Evolutionary conservation across 2,113 vertebrate genomes (phyloP).

Genomic region (Bubo bubo): DNA sequence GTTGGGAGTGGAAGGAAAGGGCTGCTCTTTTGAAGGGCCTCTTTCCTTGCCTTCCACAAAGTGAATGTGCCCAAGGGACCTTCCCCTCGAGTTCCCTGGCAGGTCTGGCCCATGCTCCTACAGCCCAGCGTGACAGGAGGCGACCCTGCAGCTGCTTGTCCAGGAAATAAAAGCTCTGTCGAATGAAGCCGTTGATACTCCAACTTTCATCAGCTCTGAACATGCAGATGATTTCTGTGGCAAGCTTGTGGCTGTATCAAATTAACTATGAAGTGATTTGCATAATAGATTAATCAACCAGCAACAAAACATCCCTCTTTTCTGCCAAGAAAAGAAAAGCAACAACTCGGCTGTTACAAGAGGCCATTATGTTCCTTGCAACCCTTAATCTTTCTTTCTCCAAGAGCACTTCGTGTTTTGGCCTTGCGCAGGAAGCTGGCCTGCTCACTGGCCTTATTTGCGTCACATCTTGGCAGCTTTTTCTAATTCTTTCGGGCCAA

Average conservation of each 20-base stretch:
- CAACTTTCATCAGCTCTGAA: neutral
- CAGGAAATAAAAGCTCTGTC: neutral
- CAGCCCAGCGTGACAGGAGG: neutral
- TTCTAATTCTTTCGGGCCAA: slow-evolving; percentile 31
- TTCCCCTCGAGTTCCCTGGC: neutral
- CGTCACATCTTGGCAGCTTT: slow-evolving; percentile 49
- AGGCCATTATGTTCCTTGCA: slow-evolving; percentile 55
- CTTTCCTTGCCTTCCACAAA: neutral
- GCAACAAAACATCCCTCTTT: slow-evolving; percentile 31
- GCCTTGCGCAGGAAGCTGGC: slow-evolving; percentile 39
- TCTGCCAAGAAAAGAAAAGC: slow-evolving; percentile 49
- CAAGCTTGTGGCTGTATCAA: slow-evolving; percentile 28
- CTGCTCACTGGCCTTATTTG: neutral
- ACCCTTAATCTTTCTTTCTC: slow-evolving; percentile 43
- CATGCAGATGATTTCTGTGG: neutral
- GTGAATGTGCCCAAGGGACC: neutral
- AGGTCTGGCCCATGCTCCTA: neutral
- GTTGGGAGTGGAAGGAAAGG: neutral
- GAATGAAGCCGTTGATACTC: neutral
- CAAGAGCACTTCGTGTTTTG: neutral
- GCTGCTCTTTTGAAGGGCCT: neutral
- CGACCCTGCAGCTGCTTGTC: neutral
- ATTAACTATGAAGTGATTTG: slow-evolving; percentile 59
- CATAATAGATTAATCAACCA: slow-evolving; percentile 65
- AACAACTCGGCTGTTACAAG: slow-evolving; percentile 37